Evolutionary conservation across 2,113 vertebrate species (phyloP), one percentile per base, ranked within the genome.

Genomic region (Manacus vitellinus): DNA sequence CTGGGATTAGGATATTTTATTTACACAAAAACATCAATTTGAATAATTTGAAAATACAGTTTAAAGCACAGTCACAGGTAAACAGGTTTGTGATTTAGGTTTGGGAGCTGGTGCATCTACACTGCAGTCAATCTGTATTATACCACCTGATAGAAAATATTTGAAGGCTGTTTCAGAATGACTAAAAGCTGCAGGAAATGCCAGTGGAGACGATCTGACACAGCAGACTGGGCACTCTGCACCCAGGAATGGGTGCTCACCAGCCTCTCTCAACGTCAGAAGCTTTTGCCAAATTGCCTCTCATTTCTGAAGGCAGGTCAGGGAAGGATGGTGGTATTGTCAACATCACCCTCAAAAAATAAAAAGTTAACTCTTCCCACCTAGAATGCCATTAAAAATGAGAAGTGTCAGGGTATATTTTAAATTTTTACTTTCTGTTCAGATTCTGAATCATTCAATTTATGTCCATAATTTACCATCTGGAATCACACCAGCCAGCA

Each of bases 1-100:
- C 89, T 41, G 10, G 10, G 47, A 80, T 54, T 17, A 55, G 21
- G 20, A 44, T 86, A 43, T 83, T 95, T 88, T 87, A 21, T 72
- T 88, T 81, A n/a, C 28, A 56, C 61, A 75, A 44, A 80, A 93
- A 72, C 24, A 83, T 62, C 43, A 22, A 66, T 79, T 70, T 89
- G 39, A 88, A 41, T 62, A 67, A 90, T 37, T 20, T 80, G 44
- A 91, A 86, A 91, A 86, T 24, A 22, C n/a, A 79, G 86, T 89
- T 68, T 92, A 79, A 71, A 87, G 41, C 2, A 1, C 61, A 86
- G 33, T 52, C 59, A 71, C 22, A 63, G 31, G 46, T 75, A 92
- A 88, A 61, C 3, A 85, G 41, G 25, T 76, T 59, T 92, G 43
- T 75, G 73, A 89, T 80, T 92, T 54, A 89, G 31, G 28, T 75